Percentiles rank a stretch among this genome's conserved stretches.
phyloP scores from a whole-genome alignment of 2,888 invertebrate genomes.

The Troides helena region DNA sequence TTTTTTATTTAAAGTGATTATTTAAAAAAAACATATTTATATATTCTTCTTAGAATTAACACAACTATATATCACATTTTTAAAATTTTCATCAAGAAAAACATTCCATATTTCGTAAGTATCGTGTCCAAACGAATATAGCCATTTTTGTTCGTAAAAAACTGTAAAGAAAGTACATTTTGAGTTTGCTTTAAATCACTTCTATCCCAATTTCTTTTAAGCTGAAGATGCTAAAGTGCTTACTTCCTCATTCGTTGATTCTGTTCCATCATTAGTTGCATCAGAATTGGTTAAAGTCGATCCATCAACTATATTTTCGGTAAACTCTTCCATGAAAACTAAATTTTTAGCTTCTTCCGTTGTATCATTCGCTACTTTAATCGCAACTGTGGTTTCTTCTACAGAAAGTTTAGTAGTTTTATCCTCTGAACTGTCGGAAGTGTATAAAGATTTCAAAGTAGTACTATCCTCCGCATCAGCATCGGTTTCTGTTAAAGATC shows the following conservation, averaged over 20 bases:
- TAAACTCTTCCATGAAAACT: not conserved
- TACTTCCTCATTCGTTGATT: constrained; percentile 36
- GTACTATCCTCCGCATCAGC: constrained; percentile 6
- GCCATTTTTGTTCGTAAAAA: constrained; percentile 13
- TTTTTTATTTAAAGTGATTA: constrained; percentile 17
- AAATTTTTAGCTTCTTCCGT: not conserved
- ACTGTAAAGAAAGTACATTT: constrained; percentile 27
- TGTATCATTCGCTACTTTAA: not conserved
- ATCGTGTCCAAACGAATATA: constrained; percentile 25
- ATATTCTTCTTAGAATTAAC: constrained; percentile 19
- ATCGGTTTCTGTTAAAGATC: not conserved
- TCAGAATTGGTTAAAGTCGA: not conserved
- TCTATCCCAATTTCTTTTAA: constrained; percentile 28
- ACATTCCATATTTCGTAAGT: constrained; percentile 26
- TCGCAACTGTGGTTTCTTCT: constrained; percentile 15
- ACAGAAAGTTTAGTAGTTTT: constrained; percentile 4
- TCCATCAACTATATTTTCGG: not conserved
- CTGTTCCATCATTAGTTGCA: constrained; percentile 1
- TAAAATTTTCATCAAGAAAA: constrained; percentile 22
- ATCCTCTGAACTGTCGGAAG: constrained; percentile 9
- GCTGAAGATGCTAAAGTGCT: constrained; percentile 36
- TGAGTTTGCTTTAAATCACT: constrained; percentile 10
- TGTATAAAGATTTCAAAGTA: not conserved
- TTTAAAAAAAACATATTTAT: constrained; percentile 28
- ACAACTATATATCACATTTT: constrained; percentile 28